These are phyloP conservation scores for Drosophila sp. DNA, from an alignment of 1,140 invertebrate species.

Conservation along the genomic window DNA sequence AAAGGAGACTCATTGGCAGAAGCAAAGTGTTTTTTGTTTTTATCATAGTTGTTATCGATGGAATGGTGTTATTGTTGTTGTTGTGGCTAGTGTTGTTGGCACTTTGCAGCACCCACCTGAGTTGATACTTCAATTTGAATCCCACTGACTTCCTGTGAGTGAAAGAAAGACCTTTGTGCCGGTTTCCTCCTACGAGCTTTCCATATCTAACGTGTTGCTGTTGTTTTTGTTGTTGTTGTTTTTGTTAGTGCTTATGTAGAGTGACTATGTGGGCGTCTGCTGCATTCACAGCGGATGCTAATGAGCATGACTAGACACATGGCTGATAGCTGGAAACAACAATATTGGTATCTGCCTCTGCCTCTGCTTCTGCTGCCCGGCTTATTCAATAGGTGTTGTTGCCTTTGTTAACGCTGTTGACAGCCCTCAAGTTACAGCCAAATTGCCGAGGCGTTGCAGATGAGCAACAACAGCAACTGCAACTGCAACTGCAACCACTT, in stretches of 20 bases:
- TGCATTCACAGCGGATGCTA: constrained; percentile 72
- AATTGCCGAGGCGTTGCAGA: constrained; percentile 53
- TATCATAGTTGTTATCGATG: constrained; percentile 32
- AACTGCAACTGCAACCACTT: neutral
- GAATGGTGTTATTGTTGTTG: neutral
- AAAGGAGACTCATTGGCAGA: constrained; percentile 46
- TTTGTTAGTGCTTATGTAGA: constrained; percentile 55
- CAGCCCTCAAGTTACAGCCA: constrained; percentile 38
- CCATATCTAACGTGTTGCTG: neutral
- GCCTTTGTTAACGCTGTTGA: constrained; percentile 44
- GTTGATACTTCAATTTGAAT: constrained; percentile 51
- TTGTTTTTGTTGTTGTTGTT: constrained; percentile 15
- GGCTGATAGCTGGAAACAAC: constrained; percentile 48
- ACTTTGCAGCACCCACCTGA: constrained; percentile 65
- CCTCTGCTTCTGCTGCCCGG: constrained; percentile 4
- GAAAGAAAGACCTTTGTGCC: constrained; percentile 61
- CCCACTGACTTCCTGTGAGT: constrained; percentile 75
- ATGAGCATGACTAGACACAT: constrained; percentile 80
- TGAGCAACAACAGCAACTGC: constrained; percentile 31
- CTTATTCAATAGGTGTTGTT: constrained; percentile 61
- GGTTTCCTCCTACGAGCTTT: constrained; percentile 44
- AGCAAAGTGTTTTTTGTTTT: constrained; percentile 15
- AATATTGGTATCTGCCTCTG: constrained; percentile 9
- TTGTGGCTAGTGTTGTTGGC: constrained; percentile 5
- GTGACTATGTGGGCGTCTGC: constrained; percentile 41